Conservation (phyloP, 2,113 vertebrate species). For the Xyrauchen texanus region DNA sequence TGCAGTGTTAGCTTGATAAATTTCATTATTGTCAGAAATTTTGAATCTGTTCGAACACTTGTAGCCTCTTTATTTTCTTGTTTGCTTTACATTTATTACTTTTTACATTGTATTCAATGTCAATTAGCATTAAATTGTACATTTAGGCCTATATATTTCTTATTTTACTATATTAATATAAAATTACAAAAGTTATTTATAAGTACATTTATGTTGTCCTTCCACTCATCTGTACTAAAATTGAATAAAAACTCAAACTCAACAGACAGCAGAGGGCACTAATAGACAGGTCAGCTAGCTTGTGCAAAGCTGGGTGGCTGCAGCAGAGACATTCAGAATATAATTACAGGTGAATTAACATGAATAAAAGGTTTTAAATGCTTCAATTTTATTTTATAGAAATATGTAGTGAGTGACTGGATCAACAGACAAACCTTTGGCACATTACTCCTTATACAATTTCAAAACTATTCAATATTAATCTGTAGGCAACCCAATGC, state of each 20-base stretch:
- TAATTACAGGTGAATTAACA: not conserved
- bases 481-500: not conserved
- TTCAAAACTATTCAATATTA: not conserved
- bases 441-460: not conserved
- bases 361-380: not conserved
- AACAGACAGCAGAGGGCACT: too few relatives aligned
- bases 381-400: not conserved
- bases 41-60: not conserved
- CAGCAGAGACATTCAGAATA: not conserved
- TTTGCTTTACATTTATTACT: too few relatives aligned
- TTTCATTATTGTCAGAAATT: not conserved
- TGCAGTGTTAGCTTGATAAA: not conserved
- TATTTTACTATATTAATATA: too few relatives aligned
- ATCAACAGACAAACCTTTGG: constrained; percentile 7
- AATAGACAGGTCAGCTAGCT: not conserved
- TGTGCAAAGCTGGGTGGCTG: not conserved
- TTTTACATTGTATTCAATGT: too few relatives aligned
- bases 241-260: too few relatives aligned
- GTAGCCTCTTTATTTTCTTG: too few relatives aligned
- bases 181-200: too few relatives aligned
- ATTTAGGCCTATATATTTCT: too few relatives aligned
- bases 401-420: not conserved
- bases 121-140: too few relatives aligned
- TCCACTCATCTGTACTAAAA: too few relatives aligned
- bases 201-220: too few relatives aligned